Evolutionary conservation across 2,113 vertebrate genomes (phyloP), one percentile per base, ranked within the genome.

Genomic region (Paratilapia polleni): DNA sequence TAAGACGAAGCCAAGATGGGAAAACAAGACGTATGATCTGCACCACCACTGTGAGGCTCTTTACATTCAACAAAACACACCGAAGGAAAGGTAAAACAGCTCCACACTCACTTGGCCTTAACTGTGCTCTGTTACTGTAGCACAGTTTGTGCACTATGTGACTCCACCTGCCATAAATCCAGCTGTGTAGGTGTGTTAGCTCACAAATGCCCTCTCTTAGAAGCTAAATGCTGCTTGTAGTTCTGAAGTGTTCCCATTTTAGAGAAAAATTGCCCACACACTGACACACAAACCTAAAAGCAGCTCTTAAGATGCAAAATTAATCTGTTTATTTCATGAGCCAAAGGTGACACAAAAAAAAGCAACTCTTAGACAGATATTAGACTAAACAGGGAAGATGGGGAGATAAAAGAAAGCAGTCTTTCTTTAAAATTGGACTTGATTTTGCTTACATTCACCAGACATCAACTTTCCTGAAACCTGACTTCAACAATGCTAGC

Each of bases 401-500:
- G 43, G 24, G 19, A 70, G 17, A 8, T 70, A 52, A 52, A 70
- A 4, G 6, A 26, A 34, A 76, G 22, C 52, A 15, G 52, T 26
- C 56, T 66, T 14, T 20, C 63, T 57, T 19, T 52, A 63, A 76
- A 54, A 63, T 2, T n/a, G 13, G 43, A 19, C 57, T 36, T 36
- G 36, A 36, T 36, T 36, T 36, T 36, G 36, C 6, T 5, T 47
- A 19, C 22, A 11, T 26, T 38, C 6, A 68, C 38, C 64, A 47
- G 38, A 68, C 38, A 0, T 36, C 64, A 28, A 28, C 24, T 19
- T 70, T 52, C 20, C 52, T 20, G 5, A 1, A 17, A 5, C 6
- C 24, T 31, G 0, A 52, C 14, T 0, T 52, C 26, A n/a, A 73
- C 26, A 52, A 52, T 9, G 0, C 0, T 0, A 52, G 31, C 4